phyloP scores from a whole-genome alignment of 2,797 vertebrate species.

The Hippopotamyrus pictus region DNA sequence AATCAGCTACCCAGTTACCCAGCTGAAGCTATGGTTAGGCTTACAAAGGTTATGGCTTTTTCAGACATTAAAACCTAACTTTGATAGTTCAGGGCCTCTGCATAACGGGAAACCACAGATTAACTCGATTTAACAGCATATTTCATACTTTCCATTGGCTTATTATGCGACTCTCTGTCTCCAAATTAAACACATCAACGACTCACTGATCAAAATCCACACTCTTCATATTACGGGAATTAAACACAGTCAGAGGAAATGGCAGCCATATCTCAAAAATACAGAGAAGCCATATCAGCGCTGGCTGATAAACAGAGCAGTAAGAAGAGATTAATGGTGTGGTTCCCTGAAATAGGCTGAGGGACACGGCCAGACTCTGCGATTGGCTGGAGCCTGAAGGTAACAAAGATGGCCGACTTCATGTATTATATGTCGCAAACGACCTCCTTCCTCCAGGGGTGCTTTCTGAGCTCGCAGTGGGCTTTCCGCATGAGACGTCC shows the following conservation, averaged over 20 bases:
- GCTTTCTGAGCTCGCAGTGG: not conserved
- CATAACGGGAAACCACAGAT: not conserved
- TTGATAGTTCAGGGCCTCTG: not conserved
- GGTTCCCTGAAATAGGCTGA: not conserved
- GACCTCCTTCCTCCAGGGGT: not conserved
- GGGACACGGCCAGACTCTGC: not conserved
- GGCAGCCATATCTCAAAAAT: not conserved
- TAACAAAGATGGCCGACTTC: conserved; percentile 1
- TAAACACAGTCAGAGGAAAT: not conserved
- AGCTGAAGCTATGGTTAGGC: not conserved
- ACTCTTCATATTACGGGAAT: not conserved
- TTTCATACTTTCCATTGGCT: not conserved
- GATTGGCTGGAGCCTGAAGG: not conserved
- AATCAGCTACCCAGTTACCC: not conserved
- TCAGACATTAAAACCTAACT: not conserved
- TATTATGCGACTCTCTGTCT: not conserved
- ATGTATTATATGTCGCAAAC: not conserved
- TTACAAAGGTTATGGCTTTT: not conserved
- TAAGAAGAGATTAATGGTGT: not conserved
- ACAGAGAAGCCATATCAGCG: not conserved
- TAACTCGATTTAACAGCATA: not conserved
- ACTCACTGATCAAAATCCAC: not conserved
- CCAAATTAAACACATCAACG: not conserved
- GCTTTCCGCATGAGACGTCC: not conserved
- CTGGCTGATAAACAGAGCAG: not conserved